These are phyloP conservation scores for Oreamnos americanus DNA, from an alignment of 2,113 vertebrate species.

Conservation along the genomic window DNA sequence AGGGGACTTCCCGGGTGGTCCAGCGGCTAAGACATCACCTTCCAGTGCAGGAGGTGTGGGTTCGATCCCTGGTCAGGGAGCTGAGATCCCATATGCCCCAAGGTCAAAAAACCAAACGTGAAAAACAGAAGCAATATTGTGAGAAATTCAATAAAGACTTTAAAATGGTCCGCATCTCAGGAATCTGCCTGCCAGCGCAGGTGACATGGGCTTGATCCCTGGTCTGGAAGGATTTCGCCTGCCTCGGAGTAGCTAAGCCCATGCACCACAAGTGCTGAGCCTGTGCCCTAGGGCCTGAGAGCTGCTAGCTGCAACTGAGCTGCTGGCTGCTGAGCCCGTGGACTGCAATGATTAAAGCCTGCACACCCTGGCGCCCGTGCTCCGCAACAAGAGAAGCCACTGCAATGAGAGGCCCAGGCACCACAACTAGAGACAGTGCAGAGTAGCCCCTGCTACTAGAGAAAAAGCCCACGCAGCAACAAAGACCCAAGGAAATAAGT, in stretches of 20 bases:
- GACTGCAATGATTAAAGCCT: neutral
- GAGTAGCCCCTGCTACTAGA: neutral
- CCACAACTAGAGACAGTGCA: neutral
- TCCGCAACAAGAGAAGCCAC: neutral
- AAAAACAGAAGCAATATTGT: neutral
- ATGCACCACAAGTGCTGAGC: neutral
- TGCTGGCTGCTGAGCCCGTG: neutral
- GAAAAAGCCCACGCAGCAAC: neutral
- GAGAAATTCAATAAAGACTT: neutral
- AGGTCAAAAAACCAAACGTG: neutral
- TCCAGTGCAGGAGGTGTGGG: neutral
- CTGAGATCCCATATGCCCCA: neutral
- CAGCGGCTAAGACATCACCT: neutral
- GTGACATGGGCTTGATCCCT: accelerated
- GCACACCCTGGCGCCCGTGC: neutral
- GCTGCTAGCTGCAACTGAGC: neutral
- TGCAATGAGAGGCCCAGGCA: neutral
- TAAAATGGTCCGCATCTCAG: neutral
- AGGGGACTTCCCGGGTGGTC: neutral
- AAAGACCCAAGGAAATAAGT: neutral
- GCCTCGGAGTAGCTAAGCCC: neutral
- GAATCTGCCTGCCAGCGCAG: neutral
- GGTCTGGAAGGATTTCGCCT: neutral
- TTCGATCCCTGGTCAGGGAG: neutral
- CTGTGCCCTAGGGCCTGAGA: neutral